phyloP scores from a whole-genome alignment of 64 coral and sea anemone genomes.

The Astreopora myriophthalma region DNA sequence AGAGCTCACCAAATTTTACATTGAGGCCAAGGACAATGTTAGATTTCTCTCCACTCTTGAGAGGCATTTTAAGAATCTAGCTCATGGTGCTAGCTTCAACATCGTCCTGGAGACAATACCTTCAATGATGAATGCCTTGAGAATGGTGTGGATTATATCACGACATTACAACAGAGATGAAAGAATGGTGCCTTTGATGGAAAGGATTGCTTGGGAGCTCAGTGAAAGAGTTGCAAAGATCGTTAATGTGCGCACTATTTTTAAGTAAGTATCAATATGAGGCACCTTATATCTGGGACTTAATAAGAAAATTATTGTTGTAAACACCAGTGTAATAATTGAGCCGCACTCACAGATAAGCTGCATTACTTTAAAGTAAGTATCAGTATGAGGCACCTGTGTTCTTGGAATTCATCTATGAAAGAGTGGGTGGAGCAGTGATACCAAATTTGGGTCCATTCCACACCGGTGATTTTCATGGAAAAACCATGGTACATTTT shows the following conservation, averaged over 20 bases:
- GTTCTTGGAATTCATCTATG: background rate
- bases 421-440: too few species aligned
- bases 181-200: slow-evolving; percentile 99
- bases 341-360: too few species aligned
- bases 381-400: background rate
- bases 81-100: slow-evolving; percentile 95
- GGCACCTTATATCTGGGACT: too few species aligned
- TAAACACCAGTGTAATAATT: too few species aligned
- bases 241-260: slow-evolving; percentile 93
- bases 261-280: slow-evolving; percentile 94
- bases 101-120: slow-evolving; percentile 97
- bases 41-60: slow-evolving; percentile 93
- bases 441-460: too few species aligned
- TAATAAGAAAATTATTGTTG: too few species aligned
- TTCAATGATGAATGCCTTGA: slow-evolving; percentile 98
- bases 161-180: slow-evolving; percentile 99
- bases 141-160: slow-evolving; percentile 99
- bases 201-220: slow-evolving; percentile 98
- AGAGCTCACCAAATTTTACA: slow-evolving; percentile 95
- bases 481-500: too few species aligned
- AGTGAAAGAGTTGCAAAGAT: slow-evolving; percentile 94
- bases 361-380: slow-evolving; percentile 95
- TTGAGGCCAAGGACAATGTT: slow-evolving; percentile 98
- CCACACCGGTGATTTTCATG: too few species aligned
- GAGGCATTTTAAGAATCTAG: slow-evolving; percentile 97